A percentile compares a stretch with the other conserved stretches of the same genome.
phyloP scores from a whole-genome alignment of 1,140 invertebrate species.

The Mamestra configurata region DNA sequence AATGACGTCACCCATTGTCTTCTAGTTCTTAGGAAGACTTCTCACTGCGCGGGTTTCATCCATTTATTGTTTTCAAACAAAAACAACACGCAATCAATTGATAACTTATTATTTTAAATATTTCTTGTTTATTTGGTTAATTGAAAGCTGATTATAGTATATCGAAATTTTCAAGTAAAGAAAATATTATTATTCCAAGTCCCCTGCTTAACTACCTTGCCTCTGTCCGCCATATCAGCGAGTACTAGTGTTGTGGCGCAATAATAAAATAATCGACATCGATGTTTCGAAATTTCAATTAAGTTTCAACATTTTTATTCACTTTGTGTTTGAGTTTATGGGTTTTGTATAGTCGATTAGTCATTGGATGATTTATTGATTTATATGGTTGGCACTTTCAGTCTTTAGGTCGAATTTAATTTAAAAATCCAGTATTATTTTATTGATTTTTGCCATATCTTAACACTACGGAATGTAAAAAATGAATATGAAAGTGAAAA shows the following conservation, averaged over 20 bases:
- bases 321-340: constrained; percentile 47
- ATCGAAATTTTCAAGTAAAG: constrained; percentile 19
- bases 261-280: constrained; percentile 62
- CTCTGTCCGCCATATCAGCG: constrained; percentile 69
- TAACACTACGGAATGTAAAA: too few species aligned
- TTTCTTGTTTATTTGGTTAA: background rate
- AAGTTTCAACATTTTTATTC: constrained; percentile 36
- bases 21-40: constrained; percentile 41
- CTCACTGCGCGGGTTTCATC: constrained; percentile 20
- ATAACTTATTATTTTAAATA: background rate
- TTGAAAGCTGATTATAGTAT: background rate
- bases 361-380: background rate
- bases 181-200: constrained; percentile 57
- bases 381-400: background rate
- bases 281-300: constrained; percentile 56
- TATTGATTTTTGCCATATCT: too few species aligned
- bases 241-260: constrained; percentile 65
- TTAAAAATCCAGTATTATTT: background rate
- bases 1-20: constrained; percentile 71
- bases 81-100: background rate
- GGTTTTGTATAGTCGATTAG: constrained; percentile 24
- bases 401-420: background rate
- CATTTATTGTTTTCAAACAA: constrained; percentile 21
- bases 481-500: background rate
- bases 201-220: constrained; percentile 60